A percentile compares a stretch with the other conserved stretches of the same genome.
Evolutionary conservation across 2,113 vertebrate genomes (phyloP).

Genomic region (Diphyllodes magnificus): DNA sequence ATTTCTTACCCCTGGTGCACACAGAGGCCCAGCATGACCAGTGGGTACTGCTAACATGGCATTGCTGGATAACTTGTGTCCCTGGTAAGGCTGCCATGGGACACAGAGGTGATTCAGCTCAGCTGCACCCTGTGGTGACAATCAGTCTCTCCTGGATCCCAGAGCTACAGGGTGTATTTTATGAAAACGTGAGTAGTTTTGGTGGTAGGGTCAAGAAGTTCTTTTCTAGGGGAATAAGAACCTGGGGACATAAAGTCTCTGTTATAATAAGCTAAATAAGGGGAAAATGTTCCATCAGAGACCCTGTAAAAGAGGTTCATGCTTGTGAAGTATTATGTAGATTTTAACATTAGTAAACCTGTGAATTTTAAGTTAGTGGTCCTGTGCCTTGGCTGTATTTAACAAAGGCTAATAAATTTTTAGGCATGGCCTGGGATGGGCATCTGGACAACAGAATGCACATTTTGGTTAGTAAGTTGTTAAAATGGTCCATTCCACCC

Average conservation of each 20-base stretch:
- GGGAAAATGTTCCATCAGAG: not conserved
- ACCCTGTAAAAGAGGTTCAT: not conserved
- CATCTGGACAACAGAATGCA: not conserved
- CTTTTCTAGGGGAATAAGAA: not conserved
- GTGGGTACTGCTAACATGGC: not conserved
- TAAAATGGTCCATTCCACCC: not conserved
- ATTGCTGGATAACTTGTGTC: not conserved
- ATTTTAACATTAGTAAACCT: not conserved
- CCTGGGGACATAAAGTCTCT: not conserved
- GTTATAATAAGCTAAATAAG: not conserved
- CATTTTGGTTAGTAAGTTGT: not conserved
- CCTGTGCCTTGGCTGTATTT: not conserved
- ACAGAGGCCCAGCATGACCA: not conserved
- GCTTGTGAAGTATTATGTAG: not conserved
- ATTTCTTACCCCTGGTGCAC: not conserved
- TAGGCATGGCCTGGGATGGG: not conserved
- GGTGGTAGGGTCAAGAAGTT: not conserved
- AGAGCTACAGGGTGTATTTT: not conserved
- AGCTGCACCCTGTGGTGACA: not conserved
- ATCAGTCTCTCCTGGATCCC: not conserved
- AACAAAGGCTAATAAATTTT: not conserved
- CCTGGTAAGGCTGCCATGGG: not conserved
- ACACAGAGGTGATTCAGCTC: not conserved
- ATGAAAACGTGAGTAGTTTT: not conserved
- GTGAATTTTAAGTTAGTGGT: not conserved